Evolutionary conservation across 2,888 invertebrate genomes (phyloP), one percentile per base, ranked within the genome.

Genomic region (Baccha elongata): DNA sequence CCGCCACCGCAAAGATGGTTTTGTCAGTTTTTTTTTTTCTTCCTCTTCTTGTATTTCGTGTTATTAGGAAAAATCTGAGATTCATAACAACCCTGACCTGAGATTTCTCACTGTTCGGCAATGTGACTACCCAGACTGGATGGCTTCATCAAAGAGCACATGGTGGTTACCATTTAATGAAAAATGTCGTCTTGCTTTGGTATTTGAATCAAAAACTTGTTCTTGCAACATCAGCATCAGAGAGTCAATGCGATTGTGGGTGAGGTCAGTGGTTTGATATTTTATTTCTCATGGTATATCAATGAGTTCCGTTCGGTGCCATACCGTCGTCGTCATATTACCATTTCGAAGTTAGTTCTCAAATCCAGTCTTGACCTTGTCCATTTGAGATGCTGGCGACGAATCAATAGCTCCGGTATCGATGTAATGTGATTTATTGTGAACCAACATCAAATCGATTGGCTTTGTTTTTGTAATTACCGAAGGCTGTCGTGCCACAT

Each of bases 81-180:
- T 46, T 40, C 64, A 78, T 58, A 78, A 68, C 68, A 73, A 67
- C 83, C 78, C 83, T 83, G 83, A 83, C 83, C 83, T 65, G 83
- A 15, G 81, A 21, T 53, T 32, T 40, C 67, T 64, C 53, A 71
- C 81, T 50, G 67, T 67, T 76, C 60, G 67, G 40, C 42, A 44
- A 67, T 62, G 32, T 53, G 67, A 13, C 58, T 40, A 13, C 64
- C 7, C 62, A 83, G 81, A 83, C 81, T 67, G 76, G 67, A 76
- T 76, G 83, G 62, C 72, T 72, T 40, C 40, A 35, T 26, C 40
- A 40, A 5, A 26, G 3, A 23, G 62, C 78, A 72, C 65, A 72
- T 76, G 76, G 67, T 62, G 72, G 81, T 53, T 67, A 35, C 50
- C 46, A 52, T 37, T 40, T 52, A 73, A 42, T 7, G 8, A 42